Base-by-base conservation (phyloP, 2,113 vertebrate species). In the Pelobates fuscus region DNA sequence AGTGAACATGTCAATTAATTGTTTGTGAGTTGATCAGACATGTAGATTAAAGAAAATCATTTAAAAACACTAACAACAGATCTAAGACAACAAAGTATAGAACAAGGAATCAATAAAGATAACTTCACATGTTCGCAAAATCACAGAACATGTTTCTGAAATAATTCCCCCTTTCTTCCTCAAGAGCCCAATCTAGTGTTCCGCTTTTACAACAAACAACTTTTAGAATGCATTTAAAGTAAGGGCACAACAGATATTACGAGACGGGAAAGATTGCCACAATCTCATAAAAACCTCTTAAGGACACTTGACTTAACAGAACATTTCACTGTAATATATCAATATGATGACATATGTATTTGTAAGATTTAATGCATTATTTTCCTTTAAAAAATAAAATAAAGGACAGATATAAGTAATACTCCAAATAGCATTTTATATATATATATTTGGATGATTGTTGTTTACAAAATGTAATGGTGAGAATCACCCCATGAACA, bases 121-220 rank as follows among this genome's bases (percentile, higher is more conserved):
- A 74, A 77, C 29, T 80, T 81, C 78, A 67, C 44, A 65, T 80
- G 79, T 79, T 57, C 69, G 78, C 18, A 29, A 54, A 83, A 80
- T 77, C 66, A 79, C 43, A 72, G 57, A 58, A n/a, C 25, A 21
- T 77, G 41, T 24, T 77, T 55, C 30, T 68, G 62, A 75, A 83
- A 75, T 58, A 21, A 30, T 58, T 25, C 10, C 14, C 23, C 20
- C 20, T 23, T 12, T 21, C 8, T 23, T 55, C 52, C 21, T 21
- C 11, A 11, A 15, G 18, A 46, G 18, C 8, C 3, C 2, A 59
- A 27, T 27, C 30, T 59, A 37, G 29, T 6, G 2, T 43, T 32
- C n/a, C 20, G n/a, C 60, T 60, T 60, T 27, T 18, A 27, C 11
- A 25, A 3, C 29, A 25, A 37, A 20, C 18, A 2, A 20, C 29